phyloP scores from a whole-genome alignment of 2,113 vertebrate genomes.

The Anoura caudifer region DNA sequence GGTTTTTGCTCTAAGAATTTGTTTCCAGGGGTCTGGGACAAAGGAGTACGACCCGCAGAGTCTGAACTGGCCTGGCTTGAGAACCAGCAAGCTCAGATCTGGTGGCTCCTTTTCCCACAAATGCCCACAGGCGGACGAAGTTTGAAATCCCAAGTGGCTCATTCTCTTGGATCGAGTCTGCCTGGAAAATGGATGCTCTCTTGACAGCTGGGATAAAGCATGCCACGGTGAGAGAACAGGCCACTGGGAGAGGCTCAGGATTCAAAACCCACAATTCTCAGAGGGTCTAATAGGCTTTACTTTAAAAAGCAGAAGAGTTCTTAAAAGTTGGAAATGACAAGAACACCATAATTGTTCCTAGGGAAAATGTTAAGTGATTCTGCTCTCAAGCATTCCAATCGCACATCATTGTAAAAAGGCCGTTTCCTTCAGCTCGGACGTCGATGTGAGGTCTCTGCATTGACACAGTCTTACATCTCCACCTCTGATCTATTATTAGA shows the following conservation, averaged over 20 bases:
- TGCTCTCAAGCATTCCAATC: background rate
- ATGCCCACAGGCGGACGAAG: background rate
- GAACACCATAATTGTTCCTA: background rate
- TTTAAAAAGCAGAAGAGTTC: background rate
- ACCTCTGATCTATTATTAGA: background rate
- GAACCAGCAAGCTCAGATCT: background rate
- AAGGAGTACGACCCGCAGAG: background rate
- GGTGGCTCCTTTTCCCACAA: background rate
- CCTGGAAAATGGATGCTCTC: background rate
- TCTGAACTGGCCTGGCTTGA: background rate
- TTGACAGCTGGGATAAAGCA: background rate
- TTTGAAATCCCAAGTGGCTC: background rate
- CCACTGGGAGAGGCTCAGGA: background rate
- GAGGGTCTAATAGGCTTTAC: background rate
- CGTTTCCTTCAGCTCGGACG: background rate
- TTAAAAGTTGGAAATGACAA: conserved; percentile 3
- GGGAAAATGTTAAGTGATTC: background rate
- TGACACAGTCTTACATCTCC: background rate
- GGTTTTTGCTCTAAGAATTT: background rate
- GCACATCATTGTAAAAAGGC: background rate
- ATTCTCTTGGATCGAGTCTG: background rate
- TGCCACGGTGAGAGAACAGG: background rate
- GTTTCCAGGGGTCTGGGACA: background rate
- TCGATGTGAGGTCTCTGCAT: background rate
- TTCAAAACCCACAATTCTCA: background rate